Percentiles rank a stretch among this genome's conserved stretches.
These are phyloP conservation scores for Engystomops pustulosus DNA, from an alignment of 2,113 vertebrate species.

Conservation along the genomic window DNA sequence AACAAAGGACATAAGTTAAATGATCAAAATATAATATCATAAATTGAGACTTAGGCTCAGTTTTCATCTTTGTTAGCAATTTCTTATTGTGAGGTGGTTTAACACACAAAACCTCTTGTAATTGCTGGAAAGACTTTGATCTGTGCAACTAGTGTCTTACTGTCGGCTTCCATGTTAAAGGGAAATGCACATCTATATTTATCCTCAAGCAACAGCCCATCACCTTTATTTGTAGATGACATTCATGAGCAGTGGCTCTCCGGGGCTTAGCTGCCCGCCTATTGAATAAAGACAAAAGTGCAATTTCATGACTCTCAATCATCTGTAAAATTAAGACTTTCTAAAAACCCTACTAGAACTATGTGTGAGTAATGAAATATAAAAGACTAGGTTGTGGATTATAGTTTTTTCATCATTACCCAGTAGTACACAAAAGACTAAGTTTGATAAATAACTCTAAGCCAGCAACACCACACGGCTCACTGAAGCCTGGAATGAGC, in stretches of 20 bases:
- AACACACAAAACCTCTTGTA: too few relatives aligned
- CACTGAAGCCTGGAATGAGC: conserved; percentile 38
- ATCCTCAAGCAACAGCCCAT: background rate
- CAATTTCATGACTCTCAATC: conserved; percentile 34
- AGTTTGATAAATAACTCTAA: conserved; percentile 43
- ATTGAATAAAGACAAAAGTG: conserved; percentile 4
- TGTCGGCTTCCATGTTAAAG: too few relatives aligned
- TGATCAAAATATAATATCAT: too few relatives aligned
- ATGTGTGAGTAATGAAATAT: conserved; percentile 19
- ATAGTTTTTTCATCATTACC: conserved; percentile 22
- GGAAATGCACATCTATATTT: background rate
- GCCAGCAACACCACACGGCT: conserved; percentile 19
- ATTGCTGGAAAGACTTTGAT: too few relatives aligned
- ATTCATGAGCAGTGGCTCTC: background rate
- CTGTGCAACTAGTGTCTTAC: too few relatives aligned
- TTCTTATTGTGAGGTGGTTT: too few relatives aligned
- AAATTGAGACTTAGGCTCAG: too few relatives aligned
- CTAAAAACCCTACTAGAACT: background rate
- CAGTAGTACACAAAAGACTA: conserved; percentile 15
- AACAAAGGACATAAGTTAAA: too few relatives aligned
- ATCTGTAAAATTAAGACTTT: conserved; percentile 20
- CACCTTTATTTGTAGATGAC: background rate
- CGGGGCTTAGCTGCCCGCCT: background rate
- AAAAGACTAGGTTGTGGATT: conserved; percentile 8
- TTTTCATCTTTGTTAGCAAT: too few relatives aligned